Evolutionary conservation across 2,113 vertebrate genomes (phyloP), one percentile per base, ranked within the genome.

Genomic region (Seriola dumerili): DNA sequence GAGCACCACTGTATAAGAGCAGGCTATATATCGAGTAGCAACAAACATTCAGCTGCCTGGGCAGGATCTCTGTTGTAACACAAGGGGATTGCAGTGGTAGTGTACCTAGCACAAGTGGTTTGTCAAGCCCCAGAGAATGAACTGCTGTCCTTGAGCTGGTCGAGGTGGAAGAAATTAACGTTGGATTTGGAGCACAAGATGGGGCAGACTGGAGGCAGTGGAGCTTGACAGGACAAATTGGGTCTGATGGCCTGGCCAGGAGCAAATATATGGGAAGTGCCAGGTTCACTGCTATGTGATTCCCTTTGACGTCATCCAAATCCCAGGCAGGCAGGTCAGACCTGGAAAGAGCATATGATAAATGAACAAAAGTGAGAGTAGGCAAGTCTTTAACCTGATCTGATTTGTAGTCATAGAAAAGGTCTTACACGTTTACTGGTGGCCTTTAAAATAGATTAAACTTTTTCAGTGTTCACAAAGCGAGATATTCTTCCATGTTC

Each of bases 211-310:
- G 57, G 85, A 89, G 71, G 85, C 89, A 90, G 76, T 29, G 40
- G 76, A 76, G 92, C 91, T 44, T 88, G 87, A 91, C 83, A 42
- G 81, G 69, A 90, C 85, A 91, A 91, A 93, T 89, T 78, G 72
- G 81, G 50, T 84, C 57, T 78, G 72, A 84, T 91, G 71, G 86
- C 58, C 72, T 83, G 85, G 79, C 68, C 81, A 68, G 36, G 58
- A 88, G 66, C 71, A 83, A 75, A 80, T 84, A 80, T 38, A 80
- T 84, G 55, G 63, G 61, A 63, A 70, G 61, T 38, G 68, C 73
- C 72, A 36, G 76, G 57, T 81, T 89, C 23, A 77, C 40, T 80
- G 61, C 75, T 70, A 50, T 71, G 78, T 52, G 68, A 87, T 73
- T 65, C 69, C 71, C 71, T 83, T 48, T 84, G 71, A 89, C 62